Evolutionary conservation across 1,140 invertebrate genomes (phyloP).

Genomic region (Drosophila setifemur): DNA sequence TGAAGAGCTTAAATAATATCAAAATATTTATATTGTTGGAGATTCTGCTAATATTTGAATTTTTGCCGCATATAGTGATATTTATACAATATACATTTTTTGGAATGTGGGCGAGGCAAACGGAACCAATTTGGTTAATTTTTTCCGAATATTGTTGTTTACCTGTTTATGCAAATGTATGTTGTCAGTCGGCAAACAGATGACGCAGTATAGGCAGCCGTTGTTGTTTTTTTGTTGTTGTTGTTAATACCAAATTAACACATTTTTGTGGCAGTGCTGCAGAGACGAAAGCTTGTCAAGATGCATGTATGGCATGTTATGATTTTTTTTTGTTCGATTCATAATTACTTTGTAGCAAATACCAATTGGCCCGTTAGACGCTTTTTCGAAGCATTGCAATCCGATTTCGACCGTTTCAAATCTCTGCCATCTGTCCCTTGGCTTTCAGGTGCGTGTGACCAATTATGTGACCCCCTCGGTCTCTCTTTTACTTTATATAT

Average conservation of each 20-base stretch:
- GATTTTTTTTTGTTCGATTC: slow-evolving; percentile 36
- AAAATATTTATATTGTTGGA: no score
- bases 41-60: no score
- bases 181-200: slow-evolving; percentile 13
- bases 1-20: no score
- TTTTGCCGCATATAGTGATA: no score
- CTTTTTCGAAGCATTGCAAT: slow-evolving; percentile 15
- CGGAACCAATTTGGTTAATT: no score
- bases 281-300: slow-evolving; percentile 62
- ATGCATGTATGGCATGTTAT: slow-evolving; percentile 32
- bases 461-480: slow-evolving; percentile 9
- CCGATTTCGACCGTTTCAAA: slow-evolving; percentile 29
- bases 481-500: slow-evolving; percentile 1
- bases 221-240: slow-evolving; percentile 6
- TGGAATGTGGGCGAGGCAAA: no score
- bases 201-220: slow-evolving; percentile 12
- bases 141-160: no score
- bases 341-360: slow-evolving; percentile 40
- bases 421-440: slow-evolving; percentile 8
- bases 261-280: slow-evolving; percentile 64
- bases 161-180: slow-evolving; percentile 62
- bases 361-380: background rate
- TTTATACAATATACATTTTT: no score
- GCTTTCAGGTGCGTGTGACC: background rate
- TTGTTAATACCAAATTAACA: slow-evolving; percentile 64